phyloP scores from a whole-genome alignment of 2,113 vertebrate species.

The Clarias macrocephalus region DNA sequence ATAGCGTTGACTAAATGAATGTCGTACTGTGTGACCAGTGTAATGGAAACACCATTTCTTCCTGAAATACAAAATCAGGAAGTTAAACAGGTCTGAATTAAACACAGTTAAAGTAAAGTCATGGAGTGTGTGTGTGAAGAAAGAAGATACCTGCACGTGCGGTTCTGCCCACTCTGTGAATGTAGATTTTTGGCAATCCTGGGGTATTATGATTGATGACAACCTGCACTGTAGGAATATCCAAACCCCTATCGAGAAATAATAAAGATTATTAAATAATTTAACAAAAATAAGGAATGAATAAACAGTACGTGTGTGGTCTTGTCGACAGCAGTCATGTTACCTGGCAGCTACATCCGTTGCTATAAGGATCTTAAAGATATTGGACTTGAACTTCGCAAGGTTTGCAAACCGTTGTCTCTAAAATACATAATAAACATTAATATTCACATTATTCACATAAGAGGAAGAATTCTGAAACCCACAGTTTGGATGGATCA shows the following conservation, averaged over 20 bases:
- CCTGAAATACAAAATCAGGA: conserved; percentile 69
- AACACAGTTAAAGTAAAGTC: not conserved
- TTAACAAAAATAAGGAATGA: not conserved
- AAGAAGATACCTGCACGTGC: conserved; percentile 83
- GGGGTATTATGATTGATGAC: conserved; percentile 97
- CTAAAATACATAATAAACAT: conserved; percentile 59
- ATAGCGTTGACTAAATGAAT: conserved; percentile 91
- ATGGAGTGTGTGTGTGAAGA: not conserved
- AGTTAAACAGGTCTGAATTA: not conserved
- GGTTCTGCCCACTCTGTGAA: conserved; percentile 91
- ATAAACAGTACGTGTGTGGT: too few species aligned
- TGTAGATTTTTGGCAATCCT: conserved; percentile 90
- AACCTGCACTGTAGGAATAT: conserved; percentile 92
- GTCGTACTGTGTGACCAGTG: conserved; percentile 94
- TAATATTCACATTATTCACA: not conserved
- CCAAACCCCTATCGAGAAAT: conserved; percentile 78
- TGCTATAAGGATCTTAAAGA: conserved; percentile 91
- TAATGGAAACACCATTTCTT: conserved; percentile 84
- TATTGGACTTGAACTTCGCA: conserved; percentile 93
- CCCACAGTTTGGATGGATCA: not conserved
- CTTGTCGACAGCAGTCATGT: not conserved
- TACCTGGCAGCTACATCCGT: conserved; percentile 93
- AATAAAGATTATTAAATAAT: not conserved
- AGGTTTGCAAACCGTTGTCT: conserved; percentile 89
- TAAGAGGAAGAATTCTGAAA: not conserved